Percentiles rank a stretch among this genome's conserved stretches.
Evolutionary conservation across 92 coral and sea anemone genomes (phyloP).

Genomic region (Montipora capitata): DNA sequence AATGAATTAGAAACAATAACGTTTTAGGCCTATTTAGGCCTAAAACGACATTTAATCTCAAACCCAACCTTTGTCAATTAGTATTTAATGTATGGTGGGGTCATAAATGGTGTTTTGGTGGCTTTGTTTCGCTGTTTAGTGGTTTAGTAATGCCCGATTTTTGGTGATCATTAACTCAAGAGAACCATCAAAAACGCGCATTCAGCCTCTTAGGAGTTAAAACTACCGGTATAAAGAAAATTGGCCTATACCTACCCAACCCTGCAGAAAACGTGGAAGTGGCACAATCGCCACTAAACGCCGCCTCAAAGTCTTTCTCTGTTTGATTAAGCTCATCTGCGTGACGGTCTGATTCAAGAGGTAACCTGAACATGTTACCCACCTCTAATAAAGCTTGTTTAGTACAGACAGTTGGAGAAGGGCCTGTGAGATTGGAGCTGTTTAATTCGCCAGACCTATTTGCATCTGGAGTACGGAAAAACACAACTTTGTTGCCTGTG

Average conservation of each 20-base stretch:
- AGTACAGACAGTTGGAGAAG: conserved; percentile 89
- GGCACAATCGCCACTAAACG: conserved; percentile 72
- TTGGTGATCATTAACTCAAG: no score
- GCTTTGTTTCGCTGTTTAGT: no score
- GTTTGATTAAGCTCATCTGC: conserved; percentile 33
- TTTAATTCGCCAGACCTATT: conserved; percentile 56
- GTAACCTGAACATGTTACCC: conserved; percentile 90
- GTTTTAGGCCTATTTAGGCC: no score
- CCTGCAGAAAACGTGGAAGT: conserved; percentile 16
- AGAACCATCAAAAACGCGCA: no score
- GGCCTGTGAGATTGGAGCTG: conserved; percentile 66
- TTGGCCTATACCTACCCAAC: conserved; percentile 38
- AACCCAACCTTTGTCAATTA: no score
- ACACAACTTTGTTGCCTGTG: background rate
- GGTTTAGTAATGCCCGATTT: no score
- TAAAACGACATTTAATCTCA: no score
- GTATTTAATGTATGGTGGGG: no score
- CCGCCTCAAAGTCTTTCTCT: conserved; percentile 90
- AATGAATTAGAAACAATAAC: no score
- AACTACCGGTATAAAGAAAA: background rate
- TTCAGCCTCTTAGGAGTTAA: no score
- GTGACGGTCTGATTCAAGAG: conserved; percentile 72
- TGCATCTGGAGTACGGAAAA: conserved; percentile 55
- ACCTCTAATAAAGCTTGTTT: conserved; percentile 87
- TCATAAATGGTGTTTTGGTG: no score